These are phyloP conservation scores for Propithecus deckenii DNA, from an alignment of 2,797 vertebrate species.

Conservation along the genomic window DNA sequence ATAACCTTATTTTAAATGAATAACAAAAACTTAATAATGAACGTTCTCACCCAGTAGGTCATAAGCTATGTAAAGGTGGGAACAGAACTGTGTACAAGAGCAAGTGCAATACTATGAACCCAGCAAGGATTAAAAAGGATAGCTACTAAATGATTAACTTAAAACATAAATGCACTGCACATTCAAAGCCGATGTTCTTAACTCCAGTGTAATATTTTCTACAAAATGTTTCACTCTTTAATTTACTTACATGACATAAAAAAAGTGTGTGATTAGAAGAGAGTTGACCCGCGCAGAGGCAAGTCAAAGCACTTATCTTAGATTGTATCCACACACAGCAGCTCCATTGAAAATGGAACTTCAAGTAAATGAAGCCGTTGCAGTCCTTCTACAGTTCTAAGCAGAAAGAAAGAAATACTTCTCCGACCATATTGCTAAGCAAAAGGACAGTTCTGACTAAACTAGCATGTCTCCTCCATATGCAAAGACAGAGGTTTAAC, in stretches of 20 bases:
- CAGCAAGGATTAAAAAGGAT: not conserved
- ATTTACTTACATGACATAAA: slow-evolving; percentile 47
- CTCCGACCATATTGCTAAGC: not conserved
- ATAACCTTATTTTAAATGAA: slow-evolving; percentile 8
- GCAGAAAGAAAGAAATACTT: not conserved
- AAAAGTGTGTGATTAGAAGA: slow-evolving; percentile 46
- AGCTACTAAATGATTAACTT: not conserved
- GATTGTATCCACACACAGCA: not conserved
- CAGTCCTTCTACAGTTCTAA: not conserved
- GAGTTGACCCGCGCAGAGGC: slow-evolving; percentile 11
- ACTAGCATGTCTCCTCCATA: not conserved
- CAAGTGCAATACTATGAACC: not conserved
- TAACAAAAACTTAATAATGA: not conserved
- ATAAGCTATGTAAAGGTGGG: not conserved
- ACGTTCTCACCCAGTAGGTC: not conserved
- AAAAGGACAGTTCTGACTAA: not conserved
- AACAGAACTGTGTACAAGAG: not conserved
- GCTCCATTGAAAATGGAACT: not conserved
- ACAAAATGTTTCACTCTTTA: slow-evolving; percentile 38
- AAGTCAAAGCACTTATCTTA: slow-evolving; percentile 55
- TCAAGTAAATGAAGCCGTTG: slow-evolving; percentile 20
- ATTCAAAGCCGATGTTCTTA: slow-evolving; percentile 46
- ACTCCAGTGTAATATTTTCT: slow-evolving; percentile 28
- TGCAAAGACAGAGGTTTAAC: not conserved
- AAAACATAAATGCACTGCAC: not conserved